phyloP scores from a whole-genome alignment of 1,140 invertebrate genomes.

The Drosophila dunni region DNA sequence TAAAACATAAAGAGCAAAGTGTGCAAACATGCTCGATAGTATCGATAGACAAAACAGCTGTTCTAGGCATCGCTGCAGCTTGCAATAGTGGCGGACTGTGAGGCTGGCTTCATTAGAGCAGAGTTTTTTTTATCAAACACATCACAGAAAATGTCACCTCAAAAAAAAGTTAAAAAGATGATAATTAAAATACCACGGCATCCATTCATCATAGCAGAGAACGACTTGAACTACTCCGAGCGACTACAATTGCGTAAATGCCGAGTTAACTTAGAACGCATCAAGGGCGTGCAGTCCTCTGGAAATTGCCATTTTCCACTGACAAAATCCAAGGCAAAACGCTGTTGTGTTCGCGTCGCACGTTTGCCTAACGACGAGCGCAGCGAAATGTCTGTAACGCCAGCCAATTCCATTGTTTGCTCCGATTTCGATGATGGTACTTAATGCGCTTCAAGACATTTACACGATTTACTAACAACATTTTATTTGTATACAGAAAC shows the following conservation, averaged over 20 bases:
- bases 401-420: constrained; percentile 69
- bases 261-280: constrained; percentile 64
- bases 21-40: background rate
- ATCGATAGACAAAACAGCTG: constrained; percentile 27
- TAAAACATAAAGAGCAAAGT: too few relatives aligned
- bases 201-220: constrained; percentile 50
- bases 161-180: constrained; percentile 56
- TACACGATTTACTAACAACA: background rate
- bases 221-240: constrained; percentile 21
- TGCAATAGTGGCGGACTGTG: background rate
- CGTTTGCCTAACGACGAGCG: constrained; percentile 60
- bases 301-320: constrained; percentile 26
- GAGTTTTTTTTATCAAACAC: constrained; percentile 2
- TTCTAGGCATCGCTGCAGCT: background rate
- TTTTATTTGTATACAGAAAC: background rate
- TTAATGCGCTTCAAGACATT: background rate
- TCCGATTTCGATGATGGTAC: constrained; percentile 62
- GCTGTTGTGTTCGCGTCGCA: constrained; percentile 65
- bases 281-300: constrained; percentile 33
- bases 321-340: constrained; percentile 54
- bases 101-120: too few relatives aligned
- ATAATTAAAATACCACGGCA: constrained; percentile 64
- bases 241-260: constrained; percentile 52
- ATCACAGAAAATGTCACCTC: constrained; percentile 46
- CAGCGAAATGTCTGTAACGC: constrained; percentile 66